phyloP scores from a whole-genome alignment of 2,888 invertebrate species.

The Orthosia cruda region DNA sequence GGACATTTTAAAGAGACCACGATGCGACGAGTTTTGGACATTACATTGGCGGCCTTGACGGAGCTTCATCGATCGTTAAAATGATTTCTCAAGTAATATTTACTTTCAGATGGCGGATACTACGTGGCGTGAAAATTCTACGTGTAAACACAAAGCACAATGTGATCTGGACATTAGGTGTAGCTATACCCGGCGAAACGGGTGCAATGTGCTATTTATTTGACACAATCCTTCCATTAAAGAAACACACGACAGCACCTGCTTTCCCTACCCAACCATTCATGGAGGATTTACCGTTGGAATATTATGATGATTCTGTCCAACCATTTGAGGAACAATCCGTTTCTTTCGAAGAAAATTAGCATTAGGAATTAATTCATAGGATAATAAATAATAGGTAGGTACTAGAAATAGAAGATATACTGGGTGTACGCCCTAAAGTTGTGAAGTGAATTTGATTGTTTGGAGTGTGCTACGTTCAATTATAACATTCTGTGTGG shows the following conservation, averaged over 20 bases:
- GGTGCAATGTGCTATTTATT: slow-evolving; percentile 95
- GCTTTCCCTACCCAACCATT: slow-evolving; percentile 96
- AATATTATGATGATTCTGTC: slow-evolving; percentile 95
- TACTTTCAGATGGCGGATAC: slow-evolving; percentile 90
- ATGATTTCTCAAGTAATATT: not conserved
- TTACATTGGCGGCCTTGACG: not conserved
- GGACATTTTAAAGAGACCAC: not conserved
- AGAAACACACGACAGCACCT: slow-evolving; percentile 92
- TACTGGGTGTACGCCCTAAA: not conserved
- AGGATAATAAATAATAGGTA: not conserved
- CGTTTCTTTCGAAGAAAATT: slow-evolving; percentile 92
- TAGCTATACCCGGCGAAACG: slow-evolving; percentile 95
- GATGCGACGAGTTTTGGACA: not conserved
- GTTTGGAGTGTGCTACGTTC: slow-evolving; percentile 4
- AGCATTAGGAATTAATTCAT: slow-evolving; percentile 38
- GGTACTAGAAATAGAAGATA: slow-evolving; percentile 22
- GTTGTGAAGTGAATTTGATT: slow-evolving; percentile 1
- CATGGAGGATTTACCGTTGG: slow-evolving; percentile 93
- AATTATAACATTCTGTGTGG: not conserved
- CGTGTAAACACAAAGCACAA: slow-evolving; percentile 99
- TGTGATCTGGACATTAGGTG: slow-evolving; percentile 97
- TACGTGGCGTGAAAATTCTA: slow-evolving; percentile 95
- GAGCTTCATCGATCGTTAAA: not conserved
- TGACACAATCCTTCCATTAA: slow-evolving; percentile 94
- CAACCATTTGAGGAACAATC: slow-evolving; percentile 95